phyloP scores from a whole-genome alignment of 2,888 invertebrate species.

The Mimas tiliae region DNA sequence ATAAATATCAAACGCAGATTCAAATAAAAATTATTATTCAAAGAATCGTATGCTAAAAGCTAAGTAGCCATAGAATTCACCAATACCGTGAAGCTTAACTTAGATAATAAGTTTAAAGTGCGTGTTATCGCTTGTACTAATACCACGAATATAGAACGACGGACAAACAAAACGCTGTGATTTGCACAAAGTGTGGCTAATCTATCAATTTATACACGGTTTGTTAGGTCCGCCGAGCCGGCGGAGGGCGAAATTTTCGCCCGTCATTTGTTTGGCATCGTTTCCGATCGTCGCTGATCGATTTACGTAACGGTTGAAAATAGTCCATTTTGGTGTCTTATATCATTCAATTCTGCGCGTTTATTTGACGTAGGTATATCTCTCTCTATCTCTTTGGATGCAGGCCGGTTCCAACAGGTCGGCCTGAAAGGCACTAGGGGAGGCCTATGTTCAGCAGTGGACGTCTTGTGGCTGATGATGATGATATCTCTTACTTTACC shows the following conservation, averaged over 20 bases:
- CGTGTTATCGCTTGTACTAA: neutral
- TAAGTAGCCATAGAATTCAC: neutral
- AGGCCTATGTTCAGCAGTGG: too few relatives aligned
- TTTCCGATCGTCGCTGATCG: constrained; percentile 27
- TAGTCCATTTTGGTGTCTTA: neutral
- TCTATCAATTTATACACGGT: constrained; percentile 81
- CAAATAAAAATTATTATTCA: too few relatives aligned
- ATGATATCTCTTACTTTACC: too few relatives aligned
- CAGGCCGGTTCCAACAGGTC: too few relatives aligned
- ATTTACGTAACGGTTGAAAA: constrained; percentile 27
- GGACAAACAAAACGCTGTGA: constrained; percentile 54
- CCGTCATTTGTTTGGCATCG: constrained; percentile 57
- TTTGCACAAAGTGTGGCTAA: constrained; percentile 70
- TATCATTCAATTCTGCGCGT: neutral
- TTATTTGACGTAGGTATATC: too few relatives aligned
- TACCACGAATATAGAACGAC: neutral
- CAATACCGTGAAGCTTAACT: neutral
- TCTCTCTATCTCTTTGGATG: too few relatives aligned
- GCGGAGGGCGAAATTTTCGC: constrained; percentile 58
- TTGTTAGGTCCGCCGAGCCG: constrained; percentile 67
- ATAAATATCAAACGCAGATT: too few relatives aligned
- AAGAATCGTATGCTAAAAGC: too few relatives aligned
- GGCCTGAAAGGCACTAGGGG: too few relatives aligned
- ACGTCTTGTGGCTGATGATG: too few relatives aligned
- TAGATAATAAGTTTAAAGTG: constrained; percentile 5